Evolutionary conservation across 2,113 vertebrate genomes (phyloP).

Genomic region (Xenopus laevis): DNA sequence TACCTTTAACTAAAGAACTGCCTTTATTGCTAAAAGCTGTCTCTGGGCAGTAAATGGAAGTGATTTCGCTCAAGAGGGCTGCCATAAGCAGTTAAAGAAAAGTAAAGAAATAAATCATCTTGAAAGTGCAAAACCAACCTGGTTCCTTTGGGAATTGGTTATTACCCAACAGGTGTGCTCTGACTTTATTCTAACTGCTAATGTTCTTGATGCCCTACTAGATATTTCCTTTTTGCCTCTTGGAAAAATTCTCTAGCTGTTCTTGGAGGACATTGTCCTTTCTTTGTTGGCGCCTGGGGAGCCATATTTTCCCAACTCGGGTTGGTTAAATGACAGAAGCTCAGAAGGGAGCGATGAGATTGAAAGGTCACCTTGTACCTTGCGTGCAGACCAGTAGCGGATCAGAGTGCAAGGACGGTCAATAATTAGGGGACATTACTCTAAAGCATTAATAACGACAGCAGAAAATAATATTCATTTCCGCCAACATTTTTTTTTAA

Average conservation of each 20-base stretch:
- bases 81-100: no score
- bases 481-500: no score
- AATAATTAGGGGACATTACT: neutral
- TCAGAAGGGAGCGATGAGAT: neutral
- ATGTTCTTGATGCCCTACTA: slow-evolving; percentile 43
- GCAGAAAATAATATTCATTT: no score
- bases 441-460: no score
- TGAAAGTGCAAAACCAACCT: slow-evolving; percentile 48
- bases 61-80: no score
- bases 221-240: slow-evolving; percentile 54
- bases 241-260: slow-evolving; percentile 43
- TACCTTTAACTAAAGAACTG: no score
- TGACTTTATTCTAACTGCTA: slow-evolving; percentile 59
- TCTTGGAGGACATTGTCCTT: slow-evolving; percentile 26
- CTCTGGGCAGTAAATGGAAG: no score
- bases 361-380: neutral
- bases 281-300: slow-evolving; percentile 8
- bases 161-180: slow-evolving; percentile 61
- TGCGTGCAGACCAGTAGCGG: no score
- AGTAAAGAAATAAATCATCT: no score
- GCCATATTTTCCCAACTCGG: slow-evolving; percentile 5
- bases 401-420: neutral
- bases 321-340: neutral
- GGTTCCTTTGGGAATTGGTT: slow-evolving; percentile 57
- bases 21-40: no score